phyloP scores from a whole-genome alignment of 2,888 invertebrate species.

The Tenthredo amoena region DNA sequence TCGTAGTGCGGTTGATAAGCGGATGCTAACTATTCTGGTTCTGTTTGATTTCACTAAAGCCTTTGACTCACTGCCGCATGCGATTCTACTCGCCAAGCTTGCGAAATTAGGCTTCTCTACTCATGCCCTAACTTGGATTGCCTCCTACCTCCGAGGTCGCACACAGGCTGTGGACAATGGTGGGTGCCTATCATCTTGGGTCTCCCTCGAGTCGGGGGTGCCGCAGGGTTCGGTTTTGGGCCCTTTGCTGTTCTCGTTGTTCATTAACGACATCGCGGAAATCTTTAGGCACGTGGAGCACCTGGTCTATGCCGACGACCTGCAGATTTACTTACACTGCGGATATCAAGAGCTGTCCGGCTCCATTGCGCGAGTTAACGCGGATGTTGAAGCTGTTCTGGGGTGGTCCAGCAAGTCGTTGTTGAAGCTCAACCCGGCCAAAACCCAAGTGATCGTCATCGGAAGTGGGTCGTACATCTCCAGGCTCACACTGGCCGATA shows the following conservation, averaged over 20 bases:
- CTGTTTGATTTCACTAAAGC: neutral
- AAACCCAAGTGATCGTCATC: neutral
- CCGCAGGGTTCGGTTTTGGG: slow-evolving; percentile 19
- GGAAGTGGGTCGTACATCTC: neutral
- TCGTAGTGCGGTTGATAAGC: neutral
- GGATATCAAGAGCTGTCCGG: neutral
- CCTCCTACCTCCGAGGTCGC: neutral
- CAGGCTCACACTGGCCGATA: neutral
- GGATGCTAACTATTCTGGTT: neutral
- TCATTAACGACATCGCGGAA: neutral
- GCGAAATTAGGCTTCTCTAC: neutral
- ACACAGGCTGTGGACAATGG: neutral
- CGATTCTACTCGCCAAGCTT: neutral
- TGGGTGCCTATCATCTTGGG: neutral
- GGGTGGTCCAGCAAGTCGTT: neutral
- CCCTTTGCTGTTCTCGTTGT: neutral
- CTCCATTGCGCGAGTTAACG: neutral
- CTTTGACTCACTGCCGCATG: neutral
- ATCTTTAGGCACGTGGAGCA: neutral
- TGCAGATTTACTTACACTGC: neutral
- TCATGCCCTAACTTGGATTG: neutral
- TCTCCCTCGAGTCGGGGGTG: neutral
- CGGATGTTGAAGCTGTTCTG: neutral
- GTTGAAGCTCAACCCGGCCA: neutral
- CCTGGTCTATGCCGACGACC: neutral